phyloP scores from a whole-genome alignment of 2,888 invertebrate species.

The Tuberolachnus salignus region DNA sequence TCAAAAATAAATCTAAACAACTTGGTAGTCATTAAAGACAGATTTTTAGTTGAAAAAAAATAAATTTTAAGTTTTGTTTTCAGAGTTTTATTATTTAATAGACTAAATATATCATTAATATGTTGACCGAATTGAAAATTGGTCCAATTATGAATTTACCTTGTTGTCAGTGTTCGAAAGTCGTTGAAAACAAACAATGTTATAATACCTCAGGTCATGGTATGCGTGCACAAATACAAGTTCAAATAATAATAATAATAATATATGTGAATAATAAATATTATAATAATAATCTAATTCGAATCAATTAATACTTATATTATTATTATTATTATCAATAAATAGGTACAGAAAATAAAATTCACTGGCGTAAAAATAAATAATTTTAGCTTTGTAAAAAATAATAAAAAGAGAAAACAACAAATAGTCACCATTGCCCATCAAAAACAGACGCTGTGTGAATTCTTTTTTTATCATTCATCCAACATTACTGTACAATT shows the following conservation, averaged over 20 bases:
- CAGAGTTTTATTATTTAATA: constrained; percentile 20
- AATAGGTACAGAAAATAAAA: constrained; percentile 56
- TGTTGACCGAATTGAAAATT: background rate
- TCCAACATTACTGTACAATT: constrained; percentile 32
- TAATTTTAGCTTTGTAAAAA: constrained; percentile 55
- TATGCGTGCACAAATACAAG: constrained; percentile 18
- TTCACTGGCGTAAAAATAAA: constrained; percentile 56
- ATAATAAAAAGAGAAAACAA: constrained; percentile 45
- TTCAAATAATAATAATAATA: constrained; percentile 46
- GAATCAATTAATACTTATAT: constrained; percentile 56
- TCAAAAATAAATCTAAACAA: background rate
- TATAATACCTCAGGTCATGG: background rate
- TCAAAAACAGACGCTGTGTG: constrained; percentile 51
- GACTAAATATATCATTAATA: background rate
- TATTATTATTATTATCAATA: constrained; percentile 51
- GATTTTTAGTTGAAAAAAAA: too few relatives aligned
- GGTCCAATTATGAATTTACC: constrained; percentile 13
- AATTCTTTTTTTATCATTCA: constrained; percentile 45
- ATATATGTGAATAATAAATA: constrained; percentile 48
- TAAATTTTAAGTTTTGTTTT: background rate
- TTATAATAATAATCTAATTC: constrained; percentile 55
- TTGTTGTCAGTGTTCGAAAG: constrained; percentile 13
- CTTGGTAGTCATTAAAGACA: background rate
- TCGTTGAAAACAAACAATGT: constrained; percentile 21
- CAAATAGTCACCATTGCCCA: constrained; percentile 29